phyloP scores from a whole-genome alignment of 2,888 invertebrate genomes.

The Netelia melanura region DNA sequence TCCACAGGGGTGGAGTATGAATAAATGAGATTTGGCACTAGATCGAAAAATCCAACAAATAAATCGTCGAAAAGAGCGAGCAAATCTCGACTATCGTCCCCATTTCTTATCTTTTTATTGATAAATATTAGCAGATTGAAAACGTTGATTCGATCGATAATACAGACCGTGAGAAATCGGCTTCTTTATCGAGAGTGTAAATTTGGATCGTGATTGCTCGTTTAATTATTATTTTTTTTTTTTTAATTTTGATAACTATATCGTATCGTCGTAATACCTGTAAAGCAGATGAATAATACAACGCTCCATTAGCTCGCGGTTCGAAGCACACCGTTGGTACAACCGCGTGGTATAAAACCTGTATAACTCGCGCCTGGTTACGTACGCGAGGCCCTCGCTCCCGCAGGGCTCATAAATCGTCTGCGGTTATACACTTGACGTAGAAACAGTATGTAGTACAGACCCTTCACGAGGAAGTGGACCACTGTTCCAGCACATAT shows the following conservation, averaged over 20 bases:
- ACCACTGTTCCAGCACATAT: neutral
- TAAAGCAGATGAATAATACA: slow-evolving; percentile 19
- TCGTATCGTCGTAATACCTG: neutral
- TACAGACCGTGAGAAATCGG: too few species aligned
- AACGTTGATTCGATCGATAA: too few species aligned
- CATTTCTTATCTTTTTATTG: too few species aligned
- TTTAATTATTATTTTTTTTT: too few species aligned
- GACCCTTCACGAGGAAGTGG: slow-evolving; percentile 12
- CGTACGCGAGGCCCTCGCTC: slow-evolving; percentile 7
- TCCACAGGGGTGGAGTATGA: slow-evolving; percentile 19
- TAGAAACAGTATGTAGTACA: neutral
- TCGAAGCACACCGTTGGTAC: slow-evolving; percentile 8
- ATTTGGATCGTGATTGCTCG: too few species aligned
- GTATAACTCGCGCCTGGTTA: slow-evolving; percentile 10
- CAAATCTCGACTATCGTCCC: too few species aligned
- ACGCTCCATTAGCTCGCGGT: slow-evolving; percentile 9
- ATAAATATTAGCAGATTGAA: too few species aligned
- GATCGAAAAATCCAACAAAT: slow-evolving; percentile 41
- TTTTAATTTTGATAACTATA: neutral
- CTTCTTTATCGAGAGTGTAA: too few species aligned
- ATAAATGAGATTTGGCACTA: neutral
- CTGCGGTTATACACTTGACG: slow-evolving; percentile 15
- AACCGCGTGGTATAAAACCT: slow-evolving; percentile 6
- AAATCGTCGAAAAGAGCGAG: too few species aligned
- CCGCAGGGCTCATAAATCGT: slow-evolving; percentile 25